Base-by-base conservation (phyloP, 2,888 invertebrate genomes). In the Cepaea hortensis region DNA sequence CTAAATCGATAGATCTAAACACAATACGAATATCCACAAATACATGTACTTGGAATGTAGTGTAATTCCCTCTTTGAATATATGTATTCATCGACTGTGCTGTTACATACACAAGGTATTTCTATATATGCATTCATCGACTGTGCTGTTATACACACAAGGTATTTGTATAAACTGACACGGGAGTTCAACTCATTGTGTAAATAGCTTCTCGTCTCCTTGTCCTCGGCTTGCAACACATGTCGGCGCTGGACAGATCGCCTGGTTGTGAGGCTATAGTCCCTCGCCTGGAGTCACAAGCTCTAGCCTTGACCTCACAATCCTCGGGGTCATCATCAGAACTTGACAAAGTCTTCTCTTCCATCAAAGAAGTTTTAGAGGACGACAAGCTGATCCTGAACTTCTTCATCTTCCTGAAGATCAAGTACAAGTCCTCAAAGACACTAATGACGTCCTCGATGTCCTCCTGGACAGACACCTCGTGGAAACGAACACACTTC, bases 401-500 rank as follows among this genome's bases (percentile, higher is more conserved):
- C 70, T 86, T 82, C 35, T 73, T 72, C 55, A 72, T 18, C 35
- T 85, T 86, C 23, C 83, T 80, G 79, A 70, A 85, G 15, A 83
- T 50, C n/a, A 48, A 81, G 82, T 91, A 92, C 9, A 93, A 87
- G 68, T 92, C 90, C n/a, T 90, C 89, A 87, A 92, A 91, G 5
- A 97, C 96, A 13, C 96, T 95, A 95, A 96, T 96, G 2, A 97
- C 97, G 95, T 97, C 97, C 88, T 97, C 97, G 84, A 97, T 96
- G 93, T 96, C 97, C 94, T 97, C 97, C 86, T 97, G 95, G 3
- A 97, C 97, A 0, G 97, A 97, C 87, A 97, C 97, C 95, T 97
- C 97, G 93, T 97, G 97, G 92, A 97, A 97, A 35, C 88, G 87
- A 46, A 92, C 96, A 96, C 92, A 92, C 65, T 90, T 90, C 79